These are phyloP conservation scores for Holothuria glaberrima DNA, from an alignment of 35 echinoderm and acorn worm genomes.

Conservation along the genomic window DNA sequence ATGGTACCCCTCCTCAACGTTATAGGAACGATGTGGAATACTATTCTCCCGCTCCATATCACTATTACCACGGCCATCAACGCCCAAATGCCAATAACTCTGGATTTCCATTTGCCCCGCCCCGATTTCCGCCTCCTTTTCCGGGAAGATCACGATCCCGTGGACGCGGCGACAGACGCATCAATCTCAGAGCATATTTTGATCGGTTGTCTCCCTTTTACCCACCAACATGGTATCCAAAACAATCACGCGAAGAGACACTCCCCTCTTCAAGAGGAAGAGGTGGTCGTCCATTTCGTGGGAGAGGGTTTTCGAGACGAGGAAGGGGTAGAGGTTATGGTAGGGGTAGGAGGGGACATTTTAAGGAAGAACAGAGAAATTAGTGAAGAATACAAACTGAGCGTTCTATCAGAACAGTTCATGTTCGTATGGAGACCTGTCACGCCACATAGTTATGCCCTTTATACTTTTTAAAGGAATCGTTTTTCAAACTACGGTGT, in stretches of 20 bases:
- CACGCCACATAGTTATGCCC: no score
- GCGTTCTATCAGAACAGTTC: no score
- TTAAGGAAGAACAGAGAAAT: neutral
- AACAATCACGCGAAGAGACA: neutral
- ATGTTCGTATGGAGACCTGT: no score
- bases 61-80: neutral
- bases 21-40: neutral
- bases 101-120: constrained; percentile 18
- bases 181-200: neutral
- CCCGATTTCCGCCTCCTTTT: constrained; percentile 19
- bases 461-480: no score
- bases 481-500: no score
- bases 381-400: neutral
- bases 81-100: constrained; percentile 41
- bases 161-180: neutral
- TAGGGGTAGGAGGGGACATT: constrained; percentile 22
- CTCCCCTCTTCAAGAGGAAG: neutral
- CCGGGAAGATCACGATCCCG: neutral
- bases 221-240: constrained; percentile 19
- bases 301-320: neutral
- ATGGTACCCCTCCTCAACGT: neutral
- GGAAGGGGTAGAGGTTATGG: constrained; percentile 37
- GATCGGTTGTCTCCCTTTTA: neutral
- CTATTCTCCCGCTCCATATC: constrained; percentile 12
- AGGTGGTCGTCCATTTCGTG: constrained; percentile 30